Evolutionary conservation across 2,797 vertebrate species (phyloP).

Genomic region (Yasuhikotakia modesta): DNA sequence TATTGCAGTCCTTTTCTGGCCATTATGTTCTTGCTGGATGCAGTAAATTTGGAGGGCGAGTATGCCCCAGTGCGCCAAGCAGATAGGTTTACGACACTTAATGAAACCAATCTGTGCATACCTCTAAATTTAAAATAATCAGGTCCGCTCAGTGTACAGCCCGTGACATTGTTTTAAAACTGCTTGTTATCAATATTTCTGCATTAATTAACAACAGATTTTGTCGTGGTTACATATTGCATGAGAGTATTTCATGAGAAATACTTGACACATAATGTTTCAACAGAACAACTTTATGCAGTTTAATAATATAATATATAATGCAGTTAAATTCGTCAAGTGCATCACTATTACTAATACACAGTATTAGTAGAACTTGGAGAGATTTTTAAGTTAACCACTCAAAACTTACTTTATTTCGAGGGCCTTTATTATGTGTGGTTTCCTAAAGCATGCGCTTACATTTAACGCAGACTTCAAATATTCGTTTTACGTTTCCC

Average conservation of each 20-base stretch:
- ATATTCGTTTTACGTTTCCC: not conserved
- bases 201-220: conserved; percentile 5
- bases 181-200: not conserved
- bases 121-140: conserved; percentile 35
- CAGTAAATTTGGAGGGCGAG: conserved; percentile 33
- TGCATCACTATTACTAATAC: not conserved
- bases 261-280: not conserved
- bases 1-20: not conserved
- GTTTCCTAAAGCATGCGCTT: not conserved
- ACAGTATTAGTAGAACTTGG: not conserved
- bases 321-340: not conserved
- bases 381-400: not conserved
- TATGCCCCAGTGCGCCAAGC: conserved; percentile 2
- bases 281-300: not conserved
- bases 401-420: not conserved
- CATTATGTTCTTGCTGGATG: conserved; percentile 25
- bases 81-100: conserved; percentile 43
- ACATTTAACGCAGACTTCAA: not conserved
- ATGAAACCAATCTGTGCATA: conserved; percentile 50
- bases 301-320: too few relatives aligned
- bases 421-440: not conserved
- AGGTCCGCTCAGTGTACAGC: not conserved
- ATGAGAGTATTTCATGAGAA: not conserved
- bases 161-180: not conserved
- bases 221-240: not conserved